Conservation (phyloP, 2,888 invertebrate species). For the Lasioglossum marginatum region DNA sequence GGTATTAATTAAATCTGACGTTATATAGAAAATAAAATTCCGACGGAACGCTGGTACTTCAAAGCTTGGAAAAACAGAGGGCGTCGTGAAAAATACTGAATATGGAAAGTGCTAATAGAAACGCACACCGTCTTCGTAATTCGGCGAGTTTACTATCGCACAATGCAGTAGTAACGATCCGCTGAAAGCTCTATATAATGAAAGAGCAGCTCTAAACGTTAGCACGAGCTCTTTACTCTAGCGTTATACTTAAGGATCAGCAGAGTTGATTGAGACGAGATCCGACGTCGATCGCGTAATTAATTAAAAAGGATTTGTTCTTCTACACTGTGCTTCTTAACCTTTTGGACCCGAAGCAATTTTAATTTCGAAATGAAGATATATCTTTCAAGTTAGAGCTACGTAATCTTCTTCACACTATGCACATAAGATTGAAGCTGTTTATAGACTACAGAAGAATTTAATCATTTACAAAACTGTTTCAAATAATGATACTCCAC, state of each 20-base stretch:
- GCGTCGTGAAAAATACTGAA: neutral
- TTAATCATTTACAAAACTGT: too few relatives aligned
- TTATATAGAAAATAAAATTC: conserved; percentile 15
- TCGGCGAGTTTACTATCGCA: neutral
- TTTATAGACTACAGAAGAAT: too few relatives aligned
- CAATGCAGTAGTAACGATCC: neutral
- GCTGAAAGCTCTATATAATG: neutral
- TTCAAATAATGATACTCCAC: too few relatives aligned
- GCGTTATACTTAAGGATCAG: neutral
- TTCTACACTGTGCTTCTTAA: too few relatives aligned
- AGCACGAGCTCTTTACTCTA: neutral
- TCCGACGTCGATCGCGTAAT: neutral
- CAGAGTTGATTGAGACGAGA: neutral
- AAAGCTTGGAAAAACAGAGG: neutral
- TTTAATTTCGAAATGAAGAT: too few relatives aligned
- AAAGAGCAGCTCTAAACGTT: neutral
- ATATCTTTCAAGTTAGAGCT: too few relatives aligned
- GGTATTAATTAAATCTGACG: conserved; percentile 55
- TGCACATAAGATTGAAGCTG: too few relatives aligned
- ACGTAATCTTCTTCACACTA: too few relatives aligned
- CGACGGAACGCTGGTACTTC: neutral
- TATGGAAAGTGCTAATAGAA: neutral
- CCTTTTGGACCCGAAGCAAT: too few relatives aligned
- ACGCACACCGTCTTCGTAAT: neutral
- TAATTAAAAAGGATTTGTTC: neutral